phyloP scores from a whole-genome alignment of 2,888 invertebrate genomes.

The Lepidochitona cinerea region DNA sequence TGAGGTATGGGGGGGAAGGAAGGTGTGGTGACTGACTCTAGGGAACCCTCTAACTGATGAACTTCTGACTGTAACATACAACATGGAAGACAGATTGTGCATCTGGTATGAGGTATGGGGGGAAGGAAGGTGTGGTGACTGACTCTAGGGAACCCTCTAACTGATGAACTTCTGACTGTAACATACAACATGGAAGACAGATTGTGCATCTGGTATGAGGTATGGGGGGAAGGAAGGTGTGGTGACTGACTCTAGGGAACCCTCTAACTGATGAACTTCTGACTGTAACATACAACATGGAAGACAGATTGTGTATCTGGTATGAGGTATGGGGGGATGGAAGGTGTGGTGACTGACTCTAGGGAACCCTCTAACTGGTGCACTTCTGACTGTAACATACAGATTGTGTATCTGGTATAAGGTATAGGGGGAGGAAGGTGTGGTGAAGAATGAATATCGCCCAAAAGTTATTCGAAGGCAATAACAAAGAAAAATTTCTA shows the following conservation, averaged over 20 bases:
- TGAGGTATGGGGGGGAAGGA: conserved; percentile 86
- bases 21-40: conserved; percentile 57
- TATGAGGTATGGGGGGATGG: conserved; percentile 88
- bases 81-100: too few relatives aligned
- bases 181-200: too few relatives aligned
- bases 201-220: conserved; percentile 90
- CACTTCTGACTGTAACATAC: conserved; percentile 85
- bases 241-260: conserved; percentile 58
- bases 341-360: conserved; percentile 54
- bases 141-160: conserved; percentile 77
- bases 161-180: conserved; percentile 84
- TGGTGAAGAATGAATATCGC: too few relatives aligned
- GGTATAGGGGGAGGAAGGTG: too few relatives aligned
- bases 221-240: conserved; percentile 80
- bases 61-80: conserved; percentile 79
- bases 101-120: conserved; percentile 91
- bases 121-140: conserved; percentile 73
- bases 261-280: conserved; percentile 89
- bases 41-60: conserved; percentile 81
- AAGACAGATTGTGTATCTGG: too few relatives aligned
- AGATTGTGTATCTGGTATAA: too few relatives aligned
- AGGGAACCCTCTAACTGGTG: conserved; percentile 81
- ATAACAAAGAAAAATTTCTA: too few relatives aligned
- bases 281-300: conserved; percentile 72
- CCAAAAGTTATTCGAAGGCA: too few relatives aligned